A percentile compares a stretch with the other conserved stretches of the same genome.
Conservation (phyloP, 2,888 invertebrate species). For the Agrilus mali region DNA sequence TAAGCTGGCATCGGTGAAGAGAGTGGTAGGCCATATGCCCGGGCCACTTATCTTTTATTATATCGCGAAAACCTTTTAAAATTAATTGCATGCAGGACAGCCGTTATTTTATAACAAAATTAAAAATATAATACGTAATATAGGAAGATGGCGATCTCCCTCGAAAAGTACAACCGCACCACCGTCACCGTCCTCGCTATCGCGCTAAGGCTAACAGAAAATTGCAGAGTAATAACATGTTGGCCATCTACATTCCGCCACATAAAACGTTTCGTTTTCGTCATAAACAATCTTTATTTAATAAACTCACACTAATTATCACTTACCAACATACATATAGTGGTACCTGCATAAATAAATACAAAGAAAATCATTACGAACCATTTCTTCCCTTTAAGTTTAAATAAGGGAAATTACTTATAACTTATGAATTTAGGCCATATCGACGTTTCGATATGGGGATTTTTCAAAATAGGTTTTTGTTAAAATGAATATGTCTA, state of each 20-base stretch:
- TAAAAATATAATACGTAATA: constrained; percentile 26
- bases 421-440: too few species aligned
- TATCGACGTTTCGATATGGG: too few species aligned
- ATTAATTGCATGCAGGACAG: constrained; percentile 31
- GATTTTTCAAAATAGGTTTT: too few species aligned
- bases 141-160: constrained; percentile 19
- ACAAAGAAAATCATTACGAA: too few species aligned
- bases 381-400: too few species aligned
- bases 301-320: too few species aligned
- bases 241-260: constrained; percentile 10
- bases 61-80: constrained; percentile 34
- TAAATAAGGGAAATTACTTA: too few species aligned
- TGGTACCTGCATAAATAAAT: too few species aligned
- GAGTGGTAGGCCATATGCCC: constrained; percentile 2
- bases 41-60: constrained; percentile 33
- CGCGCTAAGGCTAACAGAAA: constrained; percentile 22
- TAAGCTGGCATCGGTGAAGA: constrained; percentile 1
- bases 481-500: too few species aligned
- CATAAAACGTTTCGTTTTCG: too few species aligned
- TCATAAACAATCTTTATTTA: too few species aligned
- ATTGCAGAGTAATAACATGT: constrained; percentile 29
- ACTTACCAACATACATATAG: too few species aligned
- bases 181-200: constrained; percentile 18
- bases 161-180: constrained; percentile 17
- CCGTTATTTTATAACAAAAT: constrained; percentile 33